Percentiles rank a stretch among this genome's conserved stretches.
These are phyloP conservation scores for Lysandra bellargus DNA, from an alignment of 2,888 invertebrate genomes.

Conservation along the genomic window DNA sequence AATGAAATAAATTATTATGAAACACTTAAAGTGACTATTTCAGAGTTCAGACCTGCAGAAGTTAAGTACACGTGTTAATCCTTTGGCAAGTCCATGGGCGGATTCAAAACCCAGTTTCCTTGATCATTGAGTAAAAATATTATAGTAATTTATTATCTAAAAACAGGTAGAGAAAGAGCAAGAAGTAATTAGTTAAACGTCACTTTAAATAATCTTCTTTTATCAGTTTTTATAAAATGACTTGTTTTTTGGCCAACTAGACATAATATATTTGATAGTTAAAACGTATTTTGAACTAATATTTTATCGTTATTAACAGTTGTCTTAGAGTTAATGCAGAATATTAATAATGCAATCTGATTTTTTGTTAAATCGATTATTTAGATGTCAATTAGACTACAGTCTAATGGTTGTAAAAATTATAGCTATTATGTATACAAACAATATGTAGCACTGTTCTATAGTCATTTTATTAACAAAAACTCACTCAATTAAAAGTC, in stretches of 20 bases:
- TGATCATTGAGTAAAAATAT: not conserved
- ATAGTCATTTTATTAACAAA: not conserved
- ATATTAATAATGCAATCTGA: not conserved
- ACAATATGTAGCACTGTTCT: not conserved
- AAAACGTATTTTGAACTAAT: not conserved
- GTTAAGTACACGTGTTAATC: too few species aligned
- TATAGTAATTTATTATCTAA: not conserved
- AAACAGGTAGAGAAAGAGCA: not conserved
- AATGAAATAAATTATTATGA: too few species aligned
- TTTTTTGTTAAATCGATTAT: conserved; percentile 8
- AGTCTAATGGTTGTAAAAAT: conserved; percentile 14
- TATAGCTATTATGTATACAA: conserved; percentile 16
- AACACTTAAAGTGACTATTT: too few species aligned
- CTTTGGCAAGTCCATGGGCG: not conserved
- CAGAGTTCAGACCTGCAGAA: too few species aligned
- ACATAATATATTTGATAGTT: not conserved
- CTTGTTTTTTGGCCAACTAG: not conserved
- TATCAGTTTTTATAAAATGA: not conserved
- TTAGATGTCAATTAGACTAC: not conserved
- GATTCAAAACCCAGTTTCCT: not conserved
- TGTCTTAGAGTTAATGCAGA: not conserved
- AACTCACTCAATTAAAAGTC: not conserved
- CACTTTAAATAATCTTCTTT: not conserved
- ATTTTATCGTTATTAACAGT: not conserved
- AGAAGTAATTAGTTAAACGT: not conserved